Conservation (phyloP, 2,888 invertebrate species). For the Lydus trimaculatus region DNA sequence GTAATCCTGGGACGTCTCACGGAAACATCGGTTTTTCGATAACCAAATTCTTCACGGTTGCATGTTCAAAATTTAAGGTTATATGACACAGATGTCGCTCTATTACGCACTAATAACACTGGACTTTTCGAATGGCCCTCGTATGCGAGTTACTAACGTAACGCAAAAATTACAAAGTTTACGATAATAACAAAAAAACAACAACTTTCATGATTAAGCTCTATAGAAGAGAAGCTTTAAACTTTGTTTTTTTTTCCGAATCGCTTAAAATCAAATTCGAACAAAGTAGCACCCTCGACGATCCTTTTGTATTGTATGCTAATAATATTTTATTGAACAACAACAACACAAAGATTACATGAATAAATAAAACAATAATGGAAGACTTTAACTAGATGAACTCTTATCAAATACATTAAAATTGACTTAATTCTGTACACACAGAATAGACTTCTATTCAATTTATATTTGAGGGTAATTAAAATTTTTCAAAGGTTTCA, state of each 20-base stretch:
- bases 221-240: neutral
- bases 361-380: conserved; percentile 1
- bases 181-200: neutral
- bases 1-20: too few relatives aligned
- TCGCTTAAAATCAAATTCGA: neutral
- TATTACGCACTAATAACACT: too few relatives aligned
- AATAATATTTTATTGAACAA: conserved; percentile 3
- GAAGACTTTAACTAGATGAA: conserved; percentile 1
- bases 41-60: too few relatives aligned
- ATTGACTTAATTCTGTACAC: neutral
- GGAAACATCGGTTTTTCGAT: too few relatives aligned
- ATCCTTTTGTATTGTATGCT: neutral
- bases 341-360: neutral
- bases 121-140: too few relatives aligned
- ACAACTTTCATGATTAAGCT: too few relatives aligned
- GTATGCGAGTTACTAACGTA: too few relatives aligned
- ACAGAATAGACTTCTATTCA: neutral
- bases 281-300: neutral
- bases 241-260: neutral
- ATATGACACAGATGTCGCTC: too few relatives aligned
- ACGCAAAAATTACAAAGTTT: too few relatives aligned
- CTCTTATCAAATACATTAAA: conserved; percentile 3
- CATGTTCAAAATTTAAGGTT: too few relatives aligned
- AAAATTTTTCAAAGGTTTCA: neutral
- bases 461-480: neutral